Percentiles rank a stretch among this genome's conserved stretches.
Conservation (phyloP, 1,140 invertebrate genomes). For the Pogonognathellus flavescens region DNA sequence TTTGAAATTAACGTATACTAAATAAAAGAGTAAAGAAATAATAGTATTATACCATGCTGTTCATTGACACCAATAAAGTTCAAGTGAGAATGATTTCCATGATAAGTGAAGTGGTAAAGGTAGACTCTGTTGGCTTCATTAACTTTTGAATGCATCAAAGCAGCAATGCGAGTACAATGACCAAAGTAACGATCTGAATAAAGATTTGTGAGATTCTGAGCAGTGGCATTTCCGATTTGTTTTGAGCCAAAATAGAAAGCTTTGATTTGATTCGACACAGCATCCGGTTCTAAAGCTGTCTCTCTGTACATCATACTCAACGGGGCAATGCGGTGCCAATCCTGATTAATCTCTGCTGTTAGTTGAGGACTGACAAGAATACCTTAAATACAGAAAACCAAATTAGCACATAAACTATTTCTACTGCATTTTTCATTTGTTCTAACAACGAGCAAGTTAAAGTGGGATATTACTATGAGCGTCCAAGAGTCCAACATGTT, state of each 20-base stretch:
- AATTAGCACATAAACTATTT: neutral
- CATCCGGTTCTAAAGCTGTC: slow-evolving; percentile 63
- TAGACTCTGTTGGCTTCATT: slow-evolving; percentile 63
- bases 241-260: slow-evolving; percentile 65
- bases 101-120: slow-evolving; percentile 60
- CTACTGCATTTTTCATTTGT: neutral
- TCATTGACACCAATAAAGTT: slow-evolving; percentile 33
- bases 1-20: too few species aligned
- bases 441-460: neutral
- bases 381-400: slow-evolving; percentile 20
- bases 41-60: neutral
- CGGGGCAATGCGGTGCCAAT: slow-evolving; percentile 65
- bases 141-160: slow-evolving; percentile 55
- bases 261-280: slow-evolving; percentile 65
- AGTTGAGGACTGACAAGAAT: slow-evolving; percentile 52
- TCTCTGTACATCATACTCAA: slow-evolving; percentile 53
- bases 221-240: slow-evolving; percentile 57
- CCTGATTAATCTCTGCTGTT: slow-evolving; percentile 60
- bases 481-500: slow-evolving; percentile 59
- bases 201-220: slow-evolving; percentile 58
- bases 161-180: slow-evolving; percentile 58
- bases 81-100: slow-evolving; percentile 30
- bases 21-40: too few species aligned
- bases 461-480: slow-evolving; percentile 55
- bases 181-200: slow-evolving; percentile 62